These are phyloP conservation scores for Papilio aristodemus DNA, from an alignment of 1,140 invertebrate genomes.

Conservation along the genomic window DNA sequence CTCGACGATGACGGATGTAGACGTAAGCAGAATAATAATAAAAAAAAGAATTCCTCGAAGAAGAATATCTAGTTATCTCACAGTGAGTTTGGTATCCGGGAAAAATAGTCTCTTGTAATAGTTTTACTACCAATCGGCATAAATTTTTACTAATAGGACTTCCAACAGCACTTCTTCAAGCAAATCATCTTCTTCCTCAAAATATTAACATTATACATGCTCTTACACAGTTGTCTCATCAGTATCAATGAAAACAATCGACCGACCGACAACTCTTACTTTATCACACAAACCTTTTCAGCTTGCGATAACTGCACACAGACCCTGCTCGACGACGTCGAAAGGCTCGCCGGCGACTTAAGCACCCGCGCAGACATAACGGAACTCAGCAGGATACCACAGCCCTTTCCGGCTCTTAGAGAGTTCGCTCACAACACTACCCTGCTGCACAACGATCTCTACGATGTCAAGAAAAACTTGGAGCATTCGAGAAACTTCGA, in stretches of 20 bases:
- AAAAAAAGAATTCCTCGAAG: too few relatives aligned
- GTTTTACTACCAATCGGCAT: too few relatives aligned
- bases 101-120: too few relatives aligned
- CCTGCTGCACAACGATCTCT: constrained; percentile 46
- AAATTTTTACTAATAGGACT: too few relatives aligned
- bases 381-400: constrained; percentile 85
- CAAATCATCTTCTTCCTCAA: too few relatives aligned
- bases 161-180: too few relatives aligned
- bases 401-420: constrained; percentile 85
- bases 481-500: constrained; percentile 51
- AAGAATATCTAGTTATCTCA: too few relatives aligned
- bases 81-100: too few relatives aligned
- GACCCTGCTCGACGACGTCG: constrained; percentile 88
- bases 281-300: constrained; percentile 70
- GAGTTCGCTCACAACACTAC: constrained; percentile 67
- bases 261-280: neutral
- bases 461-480: constrained; percentile 42
- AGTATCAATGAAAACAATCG: too few relatives aligned
- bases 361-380: constrained; percentile 79
- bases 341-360: constrained; percentile 81
- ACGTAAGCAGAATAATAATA: too few relatives aligned
- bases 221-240: too few relatives aligned
- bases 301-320: constrained; percentile 96
- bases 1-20: constrained; percentile 81
- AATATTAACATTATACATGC: too few relatives aligned